A percentile compares a stretch with the other conserved stretches of the same genome.
phyloP scores from a whole-genome alignment of 1,140 invertebrate genomes.

The Anthonomus grandis region DNA sequence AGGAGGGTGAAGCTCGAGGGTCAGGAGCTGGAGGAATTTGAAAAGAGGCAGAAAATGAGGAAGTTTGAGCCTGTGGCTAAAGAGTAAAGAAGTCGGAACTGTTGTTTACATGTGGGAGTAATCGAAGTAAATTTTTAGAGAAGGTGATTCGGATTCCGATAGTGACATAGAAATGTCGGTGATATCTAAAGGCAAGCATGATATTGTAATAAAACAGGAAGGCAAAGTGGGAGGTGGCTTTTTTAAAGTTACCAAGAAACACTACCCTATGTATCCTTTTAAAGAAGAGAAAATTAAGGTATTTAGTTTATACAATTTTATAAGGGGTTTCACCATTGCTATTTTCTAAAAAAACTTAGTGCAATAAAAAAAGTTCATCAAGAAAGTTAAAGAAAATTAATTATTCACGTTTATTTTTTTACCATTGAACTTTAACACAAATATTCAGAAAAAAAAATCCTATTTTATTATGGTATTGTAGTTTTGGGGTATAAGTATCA shows the following conservation, averaged over 20 bases:
- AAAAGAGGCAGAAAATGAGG: slow-evolving; percentile 62
- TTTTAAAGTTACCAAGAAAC: slow-evolving; percentile 90
- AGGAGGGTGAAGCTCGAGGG: slow-evolving; percentile 82
- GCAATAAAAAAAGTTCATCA: too few relatives aligned
- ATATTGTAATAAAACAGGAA: slow-evolving; percentile 84
- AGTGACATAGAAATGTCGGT: slow-evolving; percentile 81
- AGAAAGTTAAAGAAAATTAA: too few relatives aligned
- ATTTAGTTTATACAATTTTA: not conserved
- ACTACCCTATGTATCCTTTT: slow-evolving; percentile 96
- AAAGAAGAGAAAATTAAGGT: slow-evolving; percentile 85
- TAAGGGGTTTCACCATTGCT: too few relatives aligned
- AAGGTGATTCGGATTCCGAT: slow-evolving; percentile 81
- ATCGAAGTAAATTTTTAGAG: slow-evolving; percentile 53
- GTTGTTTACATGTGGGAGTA: too few relatives aligned
- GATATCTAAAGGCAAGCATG: slow-evolving; percentile 74
- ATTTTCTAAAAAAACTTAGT: too few relatives aligned
- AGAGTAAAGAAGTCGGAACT: slow-evolving; percentile 46
- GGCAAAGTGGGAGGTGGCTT: slow-evolving; percentile 67
- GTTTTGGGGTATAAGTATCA: too few relatives aligned
- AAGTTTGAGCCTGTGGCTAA: slow-evolving; percentile 52
- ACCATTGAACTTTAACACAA: too few relatives aligned
- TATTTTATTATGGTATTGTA: too few relatives aligned
- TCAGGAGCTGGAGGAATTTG: slow-evolving; percentile 85
- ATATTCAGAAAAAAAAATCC: too few relatives aligned
- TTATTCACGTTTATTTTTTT: too few relatives aligned